Evolutionary conservation across 2,113 vertebrate species (phyloP).

Genomic region (Asarcornis scutulata): DNA sequence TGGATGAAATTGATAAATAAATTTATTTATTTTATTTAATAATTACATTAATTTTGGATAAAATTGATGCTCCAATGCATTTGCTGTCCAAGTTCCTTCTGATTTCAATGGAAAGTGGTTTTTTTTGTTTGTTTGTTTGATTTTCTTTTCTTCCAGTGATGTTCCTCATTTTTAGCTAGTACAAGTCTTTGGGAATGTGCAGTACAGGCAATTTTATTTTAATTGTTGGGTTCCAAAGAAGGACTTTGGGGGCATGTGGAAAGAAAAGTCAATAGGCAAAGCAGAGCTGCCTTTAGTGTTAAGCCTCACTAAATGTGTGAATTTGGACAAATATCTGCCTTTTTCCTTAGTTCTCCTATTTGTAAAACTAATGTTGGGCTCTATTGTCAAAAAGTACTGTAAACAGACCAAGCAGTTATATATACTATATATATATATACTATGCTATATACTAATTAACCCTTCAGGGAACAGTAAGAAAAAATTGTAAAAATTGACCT

Average conservation of each 20-base stretch:
- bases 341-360: slow-evolving; percentile 4
- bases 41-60: neutral
- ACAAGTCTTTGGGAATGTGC: neutral
- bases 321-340: neutral
- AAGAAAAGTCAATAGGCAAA: neutral
- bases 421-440: too few species aligned
- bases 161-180: neutral
- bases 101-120: neutral
- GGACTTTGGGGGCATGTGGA: neutral
- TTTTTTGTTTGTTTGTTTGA: neutral
- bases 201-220: neutral
- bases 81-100: neutral
- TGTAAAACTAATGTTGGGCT: neutral
- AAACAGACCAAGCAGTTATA: neutral
- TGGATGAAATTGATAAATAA: neutral
- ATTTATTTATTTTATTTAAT: neutral
- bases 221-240: neutral
- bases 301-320: slow-evolving; percentile 15
- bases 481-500: neutral
- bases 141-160: neutral
- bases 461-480: slow-evolving; percentile 15
- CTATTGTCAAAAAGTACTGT: neutral
- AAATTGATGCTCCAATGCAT: neutral
- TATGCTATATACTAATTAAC: neutral
- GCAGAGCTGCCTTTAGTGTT: neutral